These are phyloP conservation scores for Brienomyrus brachyistius DNA, from an alignment of 2,113 vertebrate species.

Conservation along the genomic window DNA sequence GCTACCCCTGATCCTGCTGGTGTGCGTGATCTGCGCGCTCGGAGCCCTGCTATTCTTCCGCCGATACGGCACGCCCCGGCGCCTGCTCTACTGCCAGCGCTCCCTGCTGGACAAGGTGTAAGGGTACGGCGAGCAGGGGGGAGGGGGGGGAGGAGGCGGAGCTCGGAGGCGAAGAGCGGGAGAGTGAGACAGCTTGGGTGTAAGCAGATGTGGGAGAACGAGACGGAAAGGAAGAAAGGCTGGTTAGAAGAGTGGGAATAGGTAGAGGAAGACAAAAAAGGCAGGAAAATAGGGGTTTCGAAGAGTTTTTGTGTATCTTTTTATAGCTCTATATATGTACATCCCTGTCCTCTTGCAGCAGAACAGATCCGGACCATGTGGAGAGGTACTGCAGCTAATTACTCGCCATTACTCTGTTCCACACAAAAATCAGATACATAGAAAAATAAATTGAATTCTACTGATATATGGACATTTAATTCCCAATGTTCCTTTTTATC, in stretches of 20 bases:
- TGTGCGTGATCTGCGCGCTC: slow-evolving; percentile 68
- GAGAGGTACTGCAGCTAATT: not conserved
- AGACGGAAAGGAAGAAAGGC: slow-evolving; percentile 14
- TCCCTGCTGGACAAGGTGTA: slow-evolving; percentile 89
- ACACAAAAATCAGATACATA: not conserved
- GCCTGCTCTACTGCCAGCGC: slow-evolving; percentile 82
- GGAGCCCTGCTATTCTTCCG: slow-evolving; percentile 75
- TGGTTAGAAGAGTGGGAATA: slow-evolving; percentile 25
- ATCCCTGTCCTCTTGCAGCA: not conserved
- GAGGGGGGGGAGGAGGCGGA: slow-evolving; percentile 19
- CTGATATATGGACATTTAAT: slow-evolving; percentile 1
- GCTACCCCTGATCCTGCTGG: slow-evolving; percentile 71
- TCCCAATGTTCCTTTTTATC: slow-evolving; percentile 34
- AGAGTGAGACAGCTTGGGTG: slow-evolving; percentile 35
- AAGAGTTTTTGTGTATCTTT: slow-evolving; percentile 4
- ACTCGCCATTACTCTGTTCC: not conserved
- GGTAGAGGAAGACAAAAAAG: not conserved
- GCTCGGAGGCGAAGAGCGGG: slow-evolving; percentile 18
- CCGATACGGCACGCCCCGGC: slow-evolving; percentile 76
- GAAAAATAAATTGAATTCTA: not conserved
- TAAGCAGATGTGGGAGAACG: slow-evolving; percentile 37
- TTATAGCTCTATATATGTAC: not conserved
- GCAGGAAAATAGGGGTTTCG: not conserved
- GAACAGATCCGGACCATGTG: slow-evolving; percentile 16
- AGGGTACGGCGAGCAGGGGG: slow-evolving; percentile 29